These are phyloP conservation scores for Drosophila phalerata DNA, from an alignment of 2,888 invertebrate species.

Conservation along the genomic window DNA sequence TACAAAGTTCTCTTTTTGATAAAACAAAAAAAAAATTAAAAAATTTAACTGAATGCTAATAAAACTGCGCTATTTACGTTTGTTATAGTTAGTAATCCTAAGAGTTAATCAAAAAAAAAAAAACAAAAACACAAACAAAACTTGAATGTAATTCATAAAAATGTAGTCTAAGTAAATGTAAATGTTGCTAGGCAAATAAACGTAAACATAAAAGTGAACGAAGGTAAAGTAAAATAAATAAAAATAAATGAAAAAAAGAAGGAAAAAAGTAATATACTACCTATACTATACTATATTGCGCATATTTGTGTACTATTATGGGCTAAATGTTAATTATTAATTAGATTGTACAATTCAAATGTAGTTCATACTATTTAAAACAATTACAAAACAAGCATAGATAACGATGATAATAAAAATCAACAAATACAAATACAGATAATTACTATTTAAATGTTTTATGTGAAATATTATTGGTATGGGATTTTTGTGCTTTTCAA, in stretches of 20 bases:
- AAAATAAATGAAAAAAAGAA: conserved; percentile 12
- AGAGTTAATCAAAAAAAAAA: conserved; percentile 45
- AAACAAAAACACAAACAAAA: conserved; percentile 34
- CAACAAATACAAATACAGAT: conserved; percentile 27
- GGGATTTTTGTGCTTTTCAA: background rate
- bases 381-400: conserved; percentile 46
- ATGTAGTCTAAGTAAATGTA: conserved; percentile 66
- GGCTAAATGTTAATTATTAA: conserved; percentile 81
- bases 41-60: conserved; percentile 41
- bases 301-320: conserved; percentile 72
- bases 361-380: conserved; percentile 78
- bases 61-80: conserved; percentile 53
- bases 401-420: conserved; percentile 59
- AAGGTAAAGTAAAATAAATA: conserved; percentile 31
- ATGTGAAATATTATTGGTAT: background rate
- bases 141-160: conserved; percentile 75
- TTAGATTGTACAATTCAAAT: conserved; percentile 78
- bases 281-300: conserved; percentile 48
- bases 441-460: background rate
- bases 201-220: conserved; percentile 38
- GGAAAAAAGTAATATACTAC: conserved; percentile 40
- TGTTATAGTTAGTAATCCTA: conserved; percentile 42
- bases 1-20: conserved; percentile 48
- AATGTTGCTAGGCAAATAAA: conserved; percentile 76
- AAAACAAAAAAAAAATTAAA: conserved; percentile 27